Evolutionary conservation across 2,797 vertebrate genomes (phyloP).

Genomic region (Micrastur ruficollis): DNA sequence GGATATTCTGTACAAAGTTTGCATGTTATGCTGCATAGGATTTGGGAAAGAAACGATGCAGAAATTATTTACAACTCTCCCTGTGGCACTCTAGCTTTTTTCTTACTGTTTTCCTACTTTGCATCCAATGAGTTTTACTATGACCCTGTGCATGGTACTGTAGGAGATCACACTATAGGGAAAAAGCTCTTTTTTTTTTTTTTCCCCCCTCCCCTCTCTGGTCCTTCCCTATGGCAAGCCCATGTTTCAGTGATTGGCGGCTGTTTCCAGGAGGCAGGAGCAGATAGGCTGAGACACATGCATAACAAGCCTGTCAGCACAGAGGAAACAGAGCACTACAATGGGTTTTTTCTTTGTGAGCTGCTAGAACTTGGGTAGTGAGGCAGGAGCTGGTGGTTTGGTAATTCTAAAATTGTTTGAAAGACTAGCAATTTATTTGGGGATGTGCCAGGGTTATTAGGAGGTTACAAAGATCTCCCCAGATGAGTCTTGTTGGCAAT

Average conservation of each 20-base stretch:
- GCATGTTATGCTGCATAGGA: background rate
- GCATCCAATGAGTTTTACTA: background rate
- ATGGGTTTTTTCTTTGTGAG: background rate
- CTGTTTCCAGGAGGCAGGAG: background rate
- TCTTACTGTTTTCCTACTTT: background rate
- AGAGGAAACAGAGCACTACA: background rate
- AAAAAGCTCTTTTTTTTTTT: background rate
- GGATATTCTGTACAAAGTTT: background rate
- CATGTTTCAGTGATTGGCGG: background rate
- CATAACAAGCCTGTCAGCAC: background rate
- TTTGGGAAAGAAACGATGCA: background rate
- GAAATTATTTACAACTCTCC: background rate
- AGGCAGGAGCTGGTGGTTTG: background rate
- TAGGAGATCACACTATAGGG: background rate
- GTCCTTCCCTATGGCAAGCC: background rate
- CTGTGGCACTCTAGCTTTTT: background rate
- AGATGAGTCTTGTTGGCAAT: background rate
- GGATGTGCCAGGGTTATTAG: background rate
- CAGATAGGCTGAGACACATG: background rate
- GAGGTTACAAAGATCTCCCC: background rate
- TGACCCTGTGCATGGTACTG: background rate
- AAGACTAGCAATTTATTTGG: background rate
- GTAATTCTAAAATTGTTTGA: background rate
- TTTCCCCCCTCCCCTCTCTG: rapidly evolving
- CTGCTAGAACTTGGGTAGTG: background rate